Conservation (phyloP, 2,113 vertebrate species). For the Poeciliopsis prolifica region DNA sequence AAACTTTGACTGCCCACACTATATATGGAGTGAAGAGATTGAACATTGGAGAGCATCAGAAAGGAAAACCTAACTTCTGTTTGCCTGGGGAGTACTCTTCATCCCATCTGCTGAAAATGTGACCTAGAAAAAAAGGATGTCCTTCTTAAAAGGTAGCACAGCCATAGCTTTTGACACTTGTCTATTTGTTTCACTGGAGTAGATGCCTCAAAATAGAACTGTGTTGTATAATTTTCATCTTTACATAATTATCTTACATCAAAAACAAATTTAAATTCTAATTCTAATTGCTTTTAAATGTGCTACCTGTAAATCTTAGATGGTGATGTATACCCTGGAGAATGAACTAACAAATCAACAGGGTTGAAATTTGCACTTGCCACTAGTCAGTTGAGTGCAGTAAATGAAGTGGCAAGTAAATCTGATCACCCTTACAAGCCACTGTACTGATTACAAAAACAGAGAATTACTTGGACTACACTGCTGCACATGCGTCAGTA, state of each 20-base stretch:
- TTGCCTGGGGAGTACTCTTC: conserved; percentile 79
- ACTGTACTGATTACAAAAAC: neutral
- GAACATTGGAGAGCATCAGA: conserved; percentile 39
- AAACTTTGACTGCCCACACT: neutral
- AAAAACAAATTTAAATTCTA: conserved; percentile 35
- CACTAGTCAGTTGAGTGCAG: too few species aligned
- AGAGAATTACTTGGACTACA: neutral
- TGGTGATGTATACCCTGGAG: conserved; percentile 20
- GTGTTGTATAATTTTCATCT: conserved; percentile 72
- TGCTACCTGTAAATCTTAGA: conserved; percentile 16
- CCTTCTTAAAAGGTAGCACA: conserved; percentile 72
- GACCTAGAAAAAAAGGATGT: conserved; percentile 81
- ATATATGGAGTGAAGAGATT: neutral
- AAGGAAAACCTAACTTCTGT: conserved; percentile 79
- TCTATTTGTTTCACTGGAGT: conserved; percentile 80
- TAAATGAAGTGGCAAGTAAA: too few species aligned
- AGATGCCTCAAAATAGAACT: conserved; percentile 78
- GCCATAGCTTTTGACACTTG: conserved; percentile 74
- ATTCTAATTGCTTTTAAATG: neutral
- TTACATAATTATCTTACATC: conserved; percentile 59
- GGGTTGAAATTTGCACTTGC: too few species aligned
- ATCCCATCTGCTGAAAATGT: conserved; percentile 85
- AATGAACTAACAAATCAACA: conserved; percentile 17
- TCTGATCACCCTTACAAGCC: too few species aligned
- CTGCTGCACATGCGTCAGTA: neutral